A percentile compares a stretch with the other conserved stretches of the same genome.
phyloP scores from a whole-genome alignment of 2,888 invertebrate species.

The Ariolimax columbianus region DNA sequence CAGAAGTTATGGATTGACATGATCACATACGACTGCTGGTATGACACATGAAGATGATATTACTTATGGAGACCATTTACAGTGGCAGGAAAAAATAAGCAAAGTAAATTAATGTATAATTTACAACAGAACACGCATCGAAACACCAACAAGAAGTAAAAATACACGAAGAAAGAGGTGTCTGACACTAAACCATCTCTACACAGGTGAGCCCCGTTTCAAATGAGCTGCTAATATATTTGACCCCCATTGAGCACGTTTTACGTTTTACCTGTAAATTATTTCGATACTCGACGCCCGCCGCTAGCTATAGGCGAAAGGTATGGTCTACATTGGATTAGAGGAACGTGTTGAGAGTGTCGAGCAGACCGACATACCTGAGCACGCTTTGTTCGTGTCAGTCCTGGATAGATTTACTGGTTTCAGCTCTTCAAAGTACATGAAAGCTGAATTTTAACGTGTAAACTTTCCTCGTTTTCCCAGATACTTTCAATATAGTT shows the following conservation, averaged over 20 bases:
- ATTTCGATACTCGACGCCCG: not conserved
- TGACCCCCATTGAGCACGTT: not conserved
- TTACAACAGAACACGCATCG: not conserved
- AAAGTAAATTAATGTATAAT: too few species aligned
- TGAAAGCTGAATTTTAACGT: too few species aligned
- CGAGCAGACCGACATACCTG: conserved; percentile 2
- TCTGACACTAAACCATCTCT: not conserved
- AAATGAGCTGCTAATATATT: not conserved
- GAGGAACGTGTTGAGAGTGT: not conserved
- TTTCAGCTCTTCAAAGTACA: not conserved
- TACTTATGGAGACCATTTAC: too few species aligned
- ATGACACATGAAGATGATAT: too few species aligned
- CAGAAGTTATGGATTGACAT: too few species aligned
- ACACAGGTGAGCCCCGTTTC: not conserved
- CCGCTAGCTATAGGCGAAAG: not conserved
- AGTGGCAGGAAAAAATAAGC: too few species aligned
- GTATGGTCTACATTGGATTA: not conserved
- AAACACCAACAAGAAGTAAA: not conserved
- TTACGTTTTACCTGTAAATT: not conserved
- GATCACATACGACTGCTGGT: too few species aligned
- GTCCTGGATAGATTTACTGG: not conserved
- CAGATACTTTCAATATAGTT: too few species aligned
- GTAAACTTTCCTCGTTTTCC: too few species aligned
- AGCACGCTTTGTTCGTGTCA: not conserved
- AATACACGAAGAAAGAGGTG: not conserved